Conservation (phyloP, 2,888 invertebrate species). For the Drosophila demipolita region DNA sequence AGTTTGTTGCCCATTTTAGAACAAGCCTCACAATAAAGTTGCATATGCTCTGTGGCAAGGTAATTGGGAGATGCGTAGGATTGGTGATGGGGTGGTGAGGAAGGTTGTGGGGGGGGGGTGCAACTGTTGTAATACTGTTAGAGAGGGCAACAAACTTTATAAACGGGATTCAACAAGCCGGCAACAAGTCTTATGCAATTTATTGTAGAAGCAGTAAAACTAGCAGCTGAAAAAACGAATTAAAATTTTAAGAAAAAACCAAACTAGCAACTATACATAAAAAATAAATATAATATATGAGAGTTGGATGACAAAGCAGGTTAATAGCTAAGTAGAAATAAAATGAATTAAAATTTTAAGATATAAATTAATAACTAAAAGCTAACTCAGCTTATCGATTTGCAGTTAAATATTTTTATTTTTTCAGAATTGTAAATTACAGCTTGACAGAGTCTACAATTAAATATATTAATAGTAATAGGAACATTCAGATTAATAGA, state of each 20-base stretch:
- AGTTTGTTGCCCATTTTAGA: conserved; percentile 67
- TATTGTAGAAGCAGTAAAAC: conserved; percentile 39
- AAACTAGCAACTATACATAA: not conserved
- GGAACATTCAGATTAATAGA: not conserved
- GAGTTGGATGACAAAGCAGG: not conserved
- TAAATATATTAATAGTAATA: not conserved
- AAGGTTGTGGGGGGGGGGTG: not conserved
- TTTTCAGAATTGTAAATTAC: not conserved
- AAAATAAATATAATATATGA: not conserved
- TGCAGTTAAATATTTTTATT: not conserved
- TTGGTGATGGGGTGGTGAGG: not conserved
- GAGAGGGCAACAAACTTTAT: conserved; percentile 70
- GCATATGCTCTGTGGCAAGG: conserved; percentile 42
- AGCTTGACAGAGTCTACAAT: not conserved
- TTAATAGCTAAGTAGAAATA: not conserved
- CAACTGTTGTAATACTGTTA: conserved; percentile 17
- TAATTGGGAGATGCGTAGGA: not conserved
- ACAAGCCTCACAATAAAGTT: conserved; percentile 56
- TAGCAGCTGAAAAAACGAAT: not conserved
- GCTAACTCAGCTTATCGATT: not conserved
- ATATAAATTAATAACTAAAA: not conserved
- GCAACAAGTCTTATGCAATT: conserved; percentile 55
- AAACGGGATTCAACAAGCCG: conserved; percentile 15
- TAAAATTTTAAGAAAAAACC: conserved; percentile 1
- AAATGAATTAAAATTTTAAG: not conserved